Evolutionary conservation across 2,888 invertebrate genomes (phyloP), one percentile per base, ranked within the genome.

Genomic region (Matsumyia berberina): DNA sequence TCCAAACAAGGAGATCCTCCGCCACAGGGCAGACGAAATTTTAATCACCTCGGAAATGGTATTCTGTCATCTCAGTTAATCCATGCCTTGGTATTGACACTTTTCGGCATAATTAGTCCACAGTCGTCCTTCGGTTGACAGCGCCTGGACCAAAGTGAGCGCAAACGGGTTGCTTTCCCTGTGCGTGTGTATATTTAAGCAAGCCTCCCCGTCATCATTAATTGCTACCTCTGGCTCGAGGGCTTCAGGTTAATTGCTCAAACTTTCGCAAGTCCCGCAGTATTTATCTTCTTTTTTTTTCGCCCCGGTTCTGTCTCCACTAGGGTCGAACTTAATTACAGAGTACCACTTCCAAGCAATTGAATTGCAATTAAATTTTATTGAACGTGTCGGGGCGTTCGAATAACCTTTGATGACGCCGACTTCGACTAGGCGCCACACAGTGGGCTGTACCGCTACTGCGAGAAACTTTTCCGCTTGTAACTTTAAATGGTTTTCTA

Each of bases 291-390:
- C 60, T 24, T 60, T n/a, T 55, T 57, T 46, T 24, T 11, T 2
- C 24, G 3, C 15, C 17, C 15, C 17, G 4, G 44, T 9, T 33
- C 29, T 39, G 42, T 19, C 6, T n/a, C n/a, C n/a, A n/a, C 9
- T 19, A 42, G 31, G 33, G 33, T 11, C 46, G 24, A 85, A 76
- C 74, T 74, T 80, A 85, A 80, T 85, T 80, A 76, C 64, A 85
- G 60, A 74, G 74, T 74, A 74, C 49, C 46, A 62, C 67, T 78
- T 83, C 49, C 69, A 76, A 70, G 53, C 74, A 80, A 85, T 85
- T 85, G 70, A 85, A 80, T 58, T 55, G 44, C 74, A 85, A 85
- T 80, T 80, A 74, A 85, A 80, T 74, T 80, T 85, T 80, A 85
- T 70, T 74, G 70, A 66, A 85, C 64, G 39, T 70, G 44, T 81